A percentile compares a stretch with the other conserved stretches of the same genome.
Evolutionary conservation across 2,888 invertebrate genomes (phyloP).

Genomic region (Limnephilus lunatus): DNA sequence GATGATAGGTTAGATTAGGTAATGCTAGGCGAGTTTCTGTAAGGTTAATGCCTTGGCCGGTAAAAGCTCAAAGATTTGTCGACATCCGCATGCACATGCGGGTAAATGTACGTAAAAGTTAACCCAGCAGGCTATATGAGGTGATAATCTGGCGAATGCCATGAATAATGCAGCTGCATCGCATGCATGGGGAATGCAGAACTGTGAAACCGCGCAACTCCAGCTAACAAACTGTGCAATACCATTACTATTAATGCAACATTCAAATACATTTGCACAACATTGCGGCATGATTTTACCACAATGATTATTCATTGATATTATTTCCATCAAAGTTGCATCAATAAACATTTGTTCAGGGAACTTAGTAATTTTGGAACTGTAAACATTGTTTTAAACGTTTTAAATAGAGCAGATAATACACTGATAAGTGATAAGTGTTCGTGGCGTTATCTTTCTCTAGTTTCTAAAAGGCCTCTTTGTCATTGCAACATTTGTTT

Average conservation of each 20-base stretch:
- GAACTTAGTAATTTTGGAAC: not conserved
- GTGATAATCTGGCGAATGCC: conserved; percentile 41
- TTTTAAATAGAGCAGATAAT: not conserved
- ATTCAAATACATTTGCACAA: not conserved
- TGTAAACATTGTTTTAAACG: not conserved
- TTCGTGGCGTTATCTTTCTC: not conserved
- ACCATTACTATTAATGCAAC: not conserved
- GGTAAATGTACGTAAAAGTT: not conserved
- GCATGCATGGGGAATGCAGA: conserved; percentile 36
- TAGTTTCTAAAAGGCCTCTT: not conserved
- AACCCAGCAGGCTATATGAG: not conserved
- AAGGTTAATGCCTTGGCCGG: not conserved
- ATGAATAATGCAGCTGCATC: conserved; percentile 50
- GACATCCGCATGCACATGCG: not conserved
- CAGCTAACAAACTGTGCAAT: not conserved
- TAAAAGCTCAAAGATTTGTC: not conserved
- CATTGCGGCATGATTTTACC: not conserved
- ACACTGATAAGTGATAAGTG: not conserved
- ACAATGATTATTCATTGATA: not conserved
- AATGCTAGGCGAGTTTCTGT: too few species aligned
- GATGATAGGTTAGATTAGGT: too few species aligned
- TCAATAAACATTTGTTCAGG: not conserved
- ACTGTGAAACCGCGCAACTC: conserved; percentile 4
- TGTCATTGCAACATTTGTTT: not conserved
- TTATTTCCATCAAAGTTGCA: not conserved